A percentile compares a stretch with the other conserved stretches of the same genome.
These are phyloP conservation scores for Pachyramphus minor DNA, from an alignment of 2,113 vertebrate genomes.

Conservation along the genomic window DNA sequence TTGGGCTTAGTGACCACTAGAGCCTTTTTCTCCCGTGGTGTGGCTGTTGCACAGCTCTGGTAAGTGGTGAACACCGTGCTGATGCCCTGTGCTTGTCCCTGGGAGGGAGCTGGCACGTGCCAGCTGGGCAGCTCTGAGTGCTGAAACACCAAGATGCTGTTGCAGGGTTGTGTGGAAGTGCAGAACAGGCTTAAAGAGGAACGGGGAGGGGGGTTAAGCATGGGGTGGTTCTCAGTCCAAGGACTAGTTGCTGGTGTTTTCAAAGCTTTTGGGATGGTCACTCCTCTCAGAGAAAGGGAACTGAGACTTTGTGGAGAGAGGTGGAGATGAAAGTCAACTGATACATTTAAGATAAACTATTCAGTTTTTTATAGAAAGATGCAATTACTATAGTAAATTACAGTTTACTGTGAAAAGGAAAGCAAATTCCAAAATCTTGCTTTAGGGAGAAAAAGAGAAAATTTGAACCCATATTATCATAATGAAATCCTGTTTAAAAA, in stretches of 20 bases:
- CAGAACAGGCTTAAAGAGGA: background rate
- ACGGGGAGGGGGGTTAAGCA: fast-evolving
- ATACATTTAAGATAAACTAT: background rate
- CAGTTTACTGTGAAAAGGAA: background rate
- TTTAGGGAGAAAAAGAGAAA: background rate
- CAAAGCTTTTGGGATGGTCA: background rate
- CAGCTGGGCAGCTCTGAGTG: background rate
- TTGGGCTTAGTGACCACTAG: background rate
- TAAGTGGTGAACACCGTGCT: background rate
- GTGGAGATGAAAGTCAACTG: background rate
- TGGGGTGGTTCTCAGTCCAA: background rate
- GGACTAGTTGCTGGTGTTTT: background rate
- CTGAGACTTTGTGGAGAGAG: background rate
- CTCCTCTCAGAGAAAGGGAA: fast-evolving
- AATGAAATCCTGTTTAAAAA: background rate
- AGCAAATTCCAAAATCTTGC: background rate
- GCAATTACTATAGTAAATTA: background rate
- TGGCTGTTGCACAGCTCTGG: background rate
- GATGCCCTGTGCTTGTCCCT: background rate
- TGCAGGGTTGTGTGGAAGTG: background rate
- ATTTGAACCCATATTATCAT: background rate
- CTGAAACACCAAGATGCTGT: background rate
- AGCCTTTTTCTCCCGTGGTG: fast-evolving
- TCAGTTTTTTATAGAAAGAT: background rate
- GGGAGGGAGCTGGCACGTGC: fast-evolving